Evolutionary conservation across 1,140 invertebrate genomes (phyloP).

Genomic region (Phenacoccus solenopsis): DNA sequence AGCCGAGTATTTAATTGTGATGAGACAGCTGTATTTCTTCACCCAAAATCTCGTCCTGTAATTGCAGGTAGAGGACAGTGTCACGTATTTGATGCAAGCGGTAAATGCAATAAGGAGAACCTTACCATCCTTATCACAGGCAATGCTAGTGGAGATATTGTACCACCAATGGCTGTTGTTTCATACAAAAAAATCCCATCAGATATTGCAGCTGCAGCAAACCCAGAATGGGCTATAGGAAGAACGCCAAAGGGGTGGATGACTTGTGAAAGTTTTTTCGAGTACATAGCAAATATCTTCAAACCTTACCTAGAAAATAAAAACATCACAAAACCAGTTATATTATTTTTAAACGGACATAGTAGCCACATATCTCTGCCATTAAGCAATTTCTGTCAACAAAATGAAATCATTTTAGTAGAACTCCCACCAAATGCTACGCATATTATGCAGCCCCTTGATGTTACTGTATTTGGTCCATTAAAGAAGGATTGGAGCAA

Average conservation of each 20-base stretch:
- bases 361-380: slow-evolving; percentile 32
- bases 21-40: background rate
- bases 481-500: slow-evolving; percentile 32
- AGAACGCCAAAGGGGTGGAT: slow-evolving; percentile 34
- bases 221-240: slow-evolving; percentile 31
- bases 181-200: slow-evolving; percentile 23
- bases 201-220: slow-evolving; percentile 28
- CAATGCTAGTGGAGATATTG: background rate
- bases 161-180: slow-evolving; percentile 9
- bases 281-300: slow-evolving; percentile 34
- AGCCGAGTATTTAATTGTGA: background rate
- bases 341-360: slow-evolving; percentile 35
- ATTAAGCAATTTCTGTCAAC: slow-evolving; percentile 31
- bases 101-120: too few relatives aligned
- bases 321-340: slow-evolving; percentile 31
- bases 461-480: slow-evolving; percentile 33
- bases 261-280: slow-evolving; percentile 32
- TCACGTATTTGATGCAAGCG: too few relatives aligned
- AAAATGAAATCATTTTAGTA: slow-evolving; percentile 33
- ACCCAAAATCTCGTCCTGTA: background rate
- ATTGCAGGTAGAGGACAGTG: background rate
- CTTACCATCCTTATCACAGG: too few relatives aligned
- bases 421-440: slow-evolving; percentile 35
- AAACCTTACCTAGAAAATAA: slow-evolving; percentile 25
- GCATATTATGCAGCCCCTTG: slow-evolving; percentile 35